phyloP scores from a whole-genome alignment of 2,797 vertebrate species.

The Coendou prehensilis region DNA sequence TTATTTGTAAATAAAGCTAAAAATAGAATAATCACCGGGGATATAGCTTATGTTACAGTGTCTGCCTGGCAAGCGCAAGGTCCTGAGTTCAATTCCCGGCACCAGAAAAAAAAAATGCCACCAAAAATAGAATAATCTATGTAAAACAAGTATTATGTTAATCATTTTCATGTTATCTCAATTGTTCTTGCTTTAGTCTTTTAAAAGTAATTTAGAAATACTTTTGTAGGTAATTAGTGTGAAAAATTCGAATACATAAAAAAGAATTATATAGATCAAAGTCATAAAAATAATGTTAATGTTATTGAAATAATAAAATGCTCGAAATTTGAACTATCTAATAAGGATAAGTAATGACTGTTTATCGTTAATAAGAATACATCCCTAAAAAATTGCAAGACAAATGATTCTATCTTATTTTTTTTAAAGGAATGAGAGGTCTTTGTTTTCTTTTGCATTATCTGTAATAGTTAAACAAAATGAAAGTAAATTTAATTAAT shows the following conservation, averaged over 20 bases:
- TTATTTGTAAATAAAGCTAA: neutral
- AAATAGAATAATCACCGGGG: neutral
- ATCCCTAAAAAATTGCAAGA: slow-evolving; percentile 2
- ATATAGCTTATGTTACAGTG: no score
- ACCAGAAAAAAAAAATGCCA: no score
- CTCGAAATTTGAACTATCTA: slow-evolving; percentile 30
- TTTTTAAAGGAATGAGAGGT: neutral
- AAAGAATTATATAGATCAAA: neutral
- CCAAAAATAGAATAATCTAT: neutral
- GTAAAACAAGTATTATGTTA: neutral
- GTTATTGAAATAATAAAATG: neutral
- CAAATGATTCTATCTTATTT: neutral
- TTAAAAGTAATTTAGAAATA: slow-evolving; percentile 79
- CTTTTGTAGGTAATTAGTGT: slow-evolving; percentile 8
- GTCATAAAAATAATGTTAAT: neutral
- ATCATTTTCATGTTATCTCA: neutral
- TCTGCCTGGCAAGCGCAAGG: no score
- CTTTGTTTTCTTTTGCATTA: neutral
- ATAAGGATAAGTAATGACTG: neutral
- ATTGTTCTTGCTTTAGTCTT: slow-evolving; percentile 73
- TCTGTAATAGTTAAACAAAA: neutral
- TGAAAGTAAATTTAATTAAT: neutral
- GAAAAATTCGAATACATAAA: slow-evolving; percentile 8
- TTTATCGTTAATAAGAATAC: neutral
- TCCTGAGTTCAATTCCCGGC: no score